Base-by-base conservation (phyloP, 2,113 vertebrate genomes). In the Corythoichthys haematopterus region DNA sequence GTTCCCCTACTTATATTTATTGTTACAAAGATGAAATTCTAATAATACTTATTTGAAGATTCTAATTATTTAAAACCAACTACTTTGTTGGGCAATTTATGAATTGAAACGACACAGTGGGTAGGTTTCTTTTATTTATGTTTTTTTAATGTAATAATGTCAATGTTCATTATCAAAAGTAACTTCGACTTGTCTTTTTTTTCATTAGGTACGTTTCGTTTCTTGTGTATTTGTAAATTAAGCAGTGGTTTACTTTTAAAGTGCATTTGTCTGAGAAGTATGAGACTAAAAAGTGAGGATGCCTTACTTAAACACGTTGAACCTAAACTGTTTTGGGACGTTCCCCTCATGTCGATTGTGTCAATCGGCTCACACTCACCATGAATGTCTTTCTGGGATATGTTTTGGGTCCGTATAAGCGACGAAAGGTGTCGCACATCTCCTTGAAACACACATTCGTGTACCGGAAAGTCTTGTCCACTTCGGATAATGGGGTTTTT, bases 401-500 rank as follows among this genome's bases (percentile, higher is more conserved):
- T 98, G 72, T 94, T 95, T 86, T 98, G 97, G 2, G 94, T 98
- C 76, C 97, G 93, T 88, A 98, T 98, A 71, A 98, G 93, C 3
- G 96, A 96, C 2, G 97, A 99, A 66, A 99, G 90, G 6, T 93
- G 91, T 74, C 96, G 85, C 77, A 98, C 94, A 80, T 99, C 97
- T 52, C 96, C 97, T 82, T 94, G 94, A 83, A 97, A 98, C 58
- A 98, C 97, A 80, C 95, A 94, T 86, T 99, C 96, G 75, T 99
- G 97, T n/a, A 99, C 94, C 2, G 95, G 97, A 74, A 93, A 98
- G 81, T 91, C 91, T 36, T 85, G 86, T 75, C 71, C 88, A 74
- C 76, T 87, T 84, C 76, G 81, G 67, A 91, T 65, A 9, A 91
- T 76, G 11, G 91, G 90, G 79, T 91, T 92, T 67, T 87, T 91